phyloP scores from a whole-genome alignment of 2,113 vertebrate genomes.

The Varanus salvator region DNA sequence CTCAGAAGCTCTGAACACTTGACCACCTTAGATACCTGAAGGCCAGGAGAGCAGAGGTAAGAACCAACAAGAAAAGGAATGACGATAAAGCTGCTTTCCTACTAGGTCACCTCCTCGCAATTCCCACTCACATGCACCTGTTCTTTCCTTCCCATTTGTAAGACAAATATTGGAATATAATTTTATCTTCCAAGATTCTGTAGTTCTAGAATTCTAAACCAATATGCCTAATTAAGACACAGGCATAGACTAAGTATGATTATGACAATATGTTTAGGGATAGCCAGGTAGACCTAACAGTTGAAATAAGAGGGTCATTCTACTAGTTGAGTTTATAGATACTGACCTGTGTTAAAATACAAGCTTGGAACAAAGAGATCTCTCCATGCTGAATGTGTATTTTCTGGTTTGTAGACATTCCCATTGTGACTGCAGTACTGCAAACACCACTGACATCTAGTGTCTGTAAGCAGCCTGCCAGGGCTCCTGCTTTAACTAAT shows the following conservation, averaged over 20 bases:
- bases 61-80: not conserved
- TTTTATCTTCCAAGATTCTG: not conserved
- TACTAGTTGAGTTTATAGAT: not conserved
- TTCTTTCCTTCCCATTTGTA: no score
- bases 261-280: not conserved
- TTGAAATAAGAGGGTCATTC: not conserved
- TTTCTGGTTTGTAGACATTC: not conserved
- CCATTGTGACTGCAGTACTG: not conserved
- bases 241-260: no score
- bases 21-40: not conserved
- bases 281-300: not conserved
- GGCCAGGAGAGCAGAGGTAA: not conserved
- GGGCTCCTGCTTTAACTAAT: not conserved
- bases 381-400: not conserved
- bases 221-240: not conserved
- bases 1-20: not conserved
- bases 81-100: not conserved
- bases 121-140: no score
- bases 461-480: conserved; percentile 28
- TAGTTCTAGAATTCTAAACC: not conserved
- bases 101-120: not conserved
- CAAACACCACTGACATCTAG: conserved; percentile 60
- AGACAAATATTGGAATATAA: no score
- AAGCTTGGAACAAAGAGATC: not conserved
- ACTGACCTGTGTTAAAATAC: not conserved